phyloP scores from a whole-genome alignment of 1,140 invertebrate genomes.

The Dolichoris vasculosae region DNA sequence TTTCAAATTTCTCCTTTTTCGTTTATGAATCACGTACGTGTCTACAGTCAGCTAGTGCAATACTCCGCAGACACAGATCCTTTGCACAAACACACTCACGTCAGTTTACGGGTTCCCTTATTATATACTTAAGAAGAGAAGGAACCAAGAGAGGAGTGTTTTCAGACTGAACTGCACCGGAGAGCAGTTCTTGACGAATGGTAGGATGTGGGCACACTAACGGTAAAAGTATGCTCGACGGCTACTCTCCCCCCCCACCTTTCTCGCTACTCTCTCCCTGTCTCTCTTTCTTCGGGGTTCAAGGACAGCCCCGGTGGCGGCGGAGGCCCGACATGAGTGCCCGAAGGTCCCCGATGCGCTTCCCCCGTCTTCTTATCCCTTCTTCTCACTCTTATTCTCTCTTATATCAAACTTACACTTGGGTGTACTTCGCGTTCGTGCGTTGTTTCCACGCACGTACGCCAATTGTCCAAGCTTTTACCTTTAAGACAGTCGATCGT shows the following conservation, averaged over 20 bases:
- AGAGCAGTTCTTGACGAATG: constrained; percentile 64
- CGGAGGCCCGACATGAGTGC: constrained; percentile 38
- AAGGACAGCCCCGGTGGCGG: constrained; percentile 61
- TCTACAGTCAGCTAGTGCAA: neutral
- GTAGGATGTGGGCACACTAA: constrained; percentile 72
- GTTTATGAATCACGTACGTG: neutral
- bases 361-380: neutral
- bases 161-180: neutral
- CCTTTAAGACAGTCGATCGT: no score
- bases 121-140: neutral
- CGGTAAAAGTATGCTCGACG: constrained; percentile 70
- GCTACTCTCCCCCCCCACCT: constrained; percentile 19
- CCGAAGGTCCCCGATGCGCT: constrained; percentile 48
- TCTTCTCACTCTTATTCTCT: constrained; percentile 30
- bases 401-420: neutral
- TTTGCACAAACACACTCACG: neutral
- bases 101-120: neutral
- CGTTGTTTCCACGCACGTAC: neutral
- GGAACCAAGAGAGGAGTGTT: neutral
- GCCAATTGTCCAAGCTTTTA: neutral
- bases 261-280: neutral
- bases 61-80: neutral
- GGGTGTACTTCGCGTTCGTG: neutral
- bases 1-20: neutral
- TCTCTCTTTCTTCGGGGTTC: constrained; percentile 59